These are phyloP conservation scores for Ariolimax columbianus DNA, from an alignment of 2,888 invertebrate species.

Conservation along the genomic window DNA sequence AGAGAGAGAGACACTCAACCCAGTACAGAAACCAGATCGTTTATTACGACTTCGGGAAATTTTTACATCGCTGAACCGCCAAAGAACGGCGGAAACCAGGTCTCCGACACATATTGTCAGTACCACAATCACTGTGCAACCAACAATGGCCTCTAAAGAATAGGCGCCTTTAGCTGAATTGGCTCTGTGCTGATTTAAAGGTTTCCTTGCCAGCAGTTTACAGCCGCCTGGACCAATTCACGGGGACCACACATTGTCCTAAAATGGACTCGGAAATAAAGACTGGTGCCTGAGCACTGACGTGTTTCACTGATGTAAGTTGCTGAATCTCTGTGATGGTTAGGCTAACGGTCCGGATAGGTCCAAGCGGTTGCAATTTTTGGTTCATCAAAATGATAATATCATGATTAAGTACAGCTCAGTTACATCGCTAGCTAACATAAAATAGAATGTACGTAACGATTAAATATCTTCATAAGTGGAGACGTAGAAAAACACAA, in stretches of 20 bases:
- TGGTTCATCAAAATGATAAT: too few species aligned
- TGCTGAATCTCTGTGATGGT: neutral
- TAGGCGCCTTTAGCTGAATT: constrained; percentile 21
- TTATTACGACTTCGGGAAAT: too few species aligned
- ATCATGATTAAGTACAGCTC: too few species aligned
- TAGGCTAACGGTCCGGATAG: too few species aligned
- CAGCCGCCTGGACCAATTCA: neutral
- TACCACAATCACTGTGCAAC: neutral
- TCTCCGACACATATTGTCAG: neutral
- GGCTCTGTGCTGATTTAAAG: neutral
- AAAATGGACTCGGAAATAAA: neutral
- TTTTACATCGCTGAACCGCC: too few species aligned
- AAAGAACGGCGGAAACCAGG: neutral
- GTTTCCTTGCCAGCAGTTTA: neutral
- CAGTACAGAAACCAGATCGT: too few species aligned
- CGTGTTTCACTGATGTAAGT: neutral
- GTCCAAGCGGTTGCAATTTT: too few species aligned
- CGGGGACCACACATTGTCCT: neutral
- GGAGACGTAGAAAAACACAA: too few species aligned
- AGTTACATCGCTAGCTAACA: too few species aligned
- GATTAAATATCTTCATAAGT: too few species aligned
- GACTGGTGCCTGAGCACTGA: neutral
- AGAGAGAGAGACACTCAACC: too few species aligned
- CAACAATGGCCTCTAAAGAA: constrained; percentile 20
- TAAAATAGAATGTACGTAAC: too few species aligned